Conservation (phyloP, 2,113 vertebrate species). For the Brachyhypopomus occidentalis region DNA sequence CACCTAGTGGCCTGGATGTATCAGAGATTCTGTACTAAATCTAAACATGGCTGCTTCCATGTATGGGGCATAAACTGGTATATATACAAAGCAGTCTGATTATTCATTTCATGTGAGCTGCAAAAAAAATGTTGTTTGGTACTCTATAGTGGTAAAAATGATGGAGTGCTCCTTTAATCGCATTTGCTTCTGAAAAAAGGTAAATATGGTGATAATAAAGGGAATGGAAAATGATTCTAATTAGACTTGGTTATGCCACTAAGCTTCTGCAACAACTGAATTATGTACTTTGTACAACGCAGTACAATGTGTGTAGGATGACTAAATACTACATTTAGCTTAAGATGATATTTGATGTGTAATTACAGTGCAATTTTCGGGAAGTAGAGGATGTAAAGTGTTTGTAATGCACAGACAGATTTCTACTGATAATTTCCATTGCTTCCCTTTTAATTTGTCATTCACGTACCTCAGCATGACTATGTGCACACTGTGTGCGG, state of each 20-base stretch:
- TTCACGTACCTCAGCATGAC: too few species aligned
- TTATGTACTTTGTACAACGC: slow-evolving; percentile 20
- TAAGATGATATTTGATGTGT: slow-evolving; percentile 13
- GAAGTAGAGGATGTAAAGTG: not conserved
- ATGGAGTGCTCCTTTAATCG: slow-evolving; percentile 38
- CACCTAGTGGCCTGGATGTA: too few species aligned
- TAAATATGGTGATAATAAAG: slow-evolving; percentile 57
- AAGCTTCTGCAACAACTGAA: slow-evolving; percentile 38
- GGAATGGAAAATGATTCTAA: slow-evolving; percentile 42
- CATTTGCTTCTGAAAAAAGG: slow-evolving; percentile 41
- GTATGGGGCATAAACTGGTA: too few species aligned
- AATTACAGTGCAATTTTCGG: not conserved
- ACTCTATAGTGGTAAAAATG: too few species aligned
- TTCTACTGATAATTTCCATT: not conserved
- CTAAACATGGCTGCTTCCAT: too few species aligned
- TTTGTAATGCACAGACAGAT: not conserved
- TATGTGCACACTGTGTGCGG: not conserved
- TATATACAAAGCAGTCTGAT: too few species aligned
- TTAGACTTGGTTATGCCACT: slow-evolving; percentile 53
- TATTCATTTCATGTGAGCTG: too few species aligned
- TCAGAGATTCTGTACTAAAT: too few species aligned
- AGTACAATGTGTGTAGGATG: slow-evolving; percentile 32
- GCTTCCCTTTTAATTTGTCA: not conserved
- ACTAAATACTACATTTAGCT: slow-evolving; percentile 42
- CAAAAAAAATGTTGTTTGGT: too few species aligned